Evolutionary conservation across 2,797 vertebrate genomes (phyloP).

Genomic region (Margarornis squamiger): DNA sequence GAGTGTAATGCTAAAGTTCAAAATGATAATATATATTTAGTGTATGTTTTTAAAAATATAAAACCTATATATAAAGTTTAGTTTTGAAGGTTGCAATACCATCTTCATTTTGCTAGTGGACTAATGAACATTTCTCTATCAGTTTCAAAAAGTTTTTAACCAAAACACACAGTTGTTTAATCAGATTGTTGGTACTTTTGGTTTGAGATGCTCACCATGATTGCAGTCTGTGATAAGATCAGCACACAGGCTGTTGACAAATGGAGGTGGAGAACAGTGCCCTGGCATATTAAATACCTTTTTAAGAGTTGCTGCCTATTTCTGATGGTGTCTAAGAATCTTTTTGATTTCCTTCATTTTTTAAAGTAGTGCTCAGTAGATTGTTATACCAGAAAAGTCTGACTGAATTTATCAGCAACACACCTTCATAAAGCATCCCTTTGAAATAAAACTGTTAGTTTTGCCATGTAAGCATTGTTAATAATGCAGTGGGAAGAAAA

Average conservation of each 20-base stretch:
- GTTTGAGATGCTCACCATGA: neutral
- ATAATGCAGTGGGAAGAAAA: neutral
- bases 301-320: neutral
- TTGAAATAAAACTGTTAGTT: slow-evolving; percentile 50
- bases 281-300: neutral
- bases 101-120: neutral
- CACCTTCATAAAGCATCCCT: neutral
- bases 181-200: neutral
- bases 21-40: neutral
- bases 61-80: neutral
- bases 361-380: neutral
- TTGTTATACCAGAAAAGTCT: neutral
- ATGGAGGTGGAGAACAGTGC: neutral
- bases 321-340: neutral
- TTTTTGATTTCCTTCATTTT: slow-evolving; percentile 3
- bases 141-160: neutral
- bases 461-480: slow-evolving; percentile 42
- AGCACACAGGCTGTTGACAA: neutral
- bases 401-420: neutral
- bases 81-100: neutral
- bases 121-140: neutral
- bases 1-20: neutral
- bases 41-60: neutral
- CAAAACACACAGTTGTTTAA: neutral
- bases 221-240: neutral